Evolutionary conservation across 2,113 vertebrate genomes (phyloP).

Genomic region (Lycaon pictus): DNA sequence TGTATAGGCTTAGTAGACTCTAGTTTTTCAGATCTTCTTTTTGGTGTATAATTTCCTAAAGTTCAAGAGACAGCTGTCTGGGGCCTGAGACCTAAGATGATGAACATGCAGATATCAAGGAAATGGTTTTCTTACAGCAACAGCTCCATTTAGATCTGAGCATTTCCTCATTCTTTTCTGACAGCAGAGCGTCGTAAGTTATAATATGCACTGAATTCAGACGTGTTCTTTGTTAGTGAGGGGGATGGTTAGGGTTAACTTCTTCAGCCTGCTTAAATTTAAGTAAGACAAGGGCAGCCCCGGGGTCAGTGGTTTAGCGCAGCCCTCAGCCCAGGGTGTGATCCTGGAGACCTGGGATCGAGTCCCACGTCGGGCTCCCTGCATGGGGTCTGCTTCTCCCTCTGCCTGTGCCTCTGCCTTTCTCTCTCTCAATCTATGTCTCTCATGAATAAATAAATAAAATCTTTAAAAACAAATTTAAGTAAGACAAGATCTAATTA

Average conservation of each 20-base stretch:
- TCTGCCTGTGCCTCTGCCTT: too few species aligned
- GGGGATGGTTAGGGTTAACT: not conserved
- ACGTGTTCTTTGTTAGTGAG: not conserved
- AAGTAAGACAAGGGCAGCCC: not conserved
- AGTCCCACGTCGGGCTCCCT: too few species aligned
- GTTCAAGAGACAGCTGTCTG: slow-evolving; percentile 46
- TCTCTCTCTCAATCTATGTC: too few species aligned
- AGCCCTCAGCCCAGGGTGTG: too few species aligned
- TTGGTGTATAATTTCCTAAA: slow-evolving; percentile 64
- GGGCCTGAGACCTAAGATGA: not conserved
- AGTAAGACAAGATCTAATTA: not conserved
- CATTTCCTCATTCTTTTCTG: not conserved
- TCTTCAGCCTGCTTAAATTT: not conserved
- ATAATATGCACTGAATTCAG: not conserved
- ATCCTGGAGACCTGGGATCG: too few species aligned
- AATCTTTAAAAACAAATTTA: not conserved
- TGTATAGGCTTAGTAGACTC: not conserved
- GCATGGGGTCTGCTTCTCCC: too few species aligned
- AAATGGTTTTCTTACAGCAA: slow-evolving; percentile 53
- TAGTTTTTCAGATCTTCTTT: slow-evolving; percentile 64
- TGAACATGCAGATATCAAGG: slow-evolving; percentile 55
- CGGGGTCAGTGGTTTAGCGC: too few species aligned
- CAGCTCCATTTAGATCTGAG: not conserved
- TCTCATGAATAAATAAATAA: too few species aligned
- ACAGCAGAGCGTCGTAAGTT: not conserved